Percentiles rank a stretch among this genome's conserved stretches.
Evolutionary conservation across 2,888 invertebrate genomes (phyloP).

Genomic region (Epirrhoe tristata): DNA sequence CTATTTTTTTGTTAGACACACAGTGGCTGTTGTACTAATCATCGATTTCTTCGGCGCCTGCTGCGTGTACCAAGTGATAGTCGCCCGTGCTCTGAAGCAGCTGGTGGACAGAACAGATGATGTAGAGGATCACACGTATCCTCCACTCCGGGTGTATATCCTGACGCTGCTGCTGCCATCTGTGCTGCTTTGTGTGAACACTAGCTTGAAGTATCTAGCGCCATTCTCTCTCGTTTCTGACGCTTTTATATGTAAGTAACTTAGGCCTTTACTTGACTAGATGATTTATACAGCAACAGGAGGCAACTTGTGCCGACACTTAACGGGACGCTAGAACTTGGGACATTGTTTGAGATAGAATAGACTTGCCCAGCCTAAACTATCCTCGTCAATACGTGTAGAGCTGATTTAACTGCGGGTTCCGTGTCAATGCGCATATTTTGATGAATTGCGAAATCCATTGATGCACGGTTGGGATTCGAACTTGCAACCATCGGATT

Average conservation of each 20-base stretch:
- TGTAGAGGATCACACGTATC: slow-evolving; percentile 39
- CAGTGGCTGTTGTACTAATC: slow-evolving; percentile 69
- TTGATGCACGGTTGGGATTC: too few species aligned
- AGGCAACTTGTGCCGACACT: too few species aligned
- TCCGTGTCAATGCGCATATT: too few species aligned
- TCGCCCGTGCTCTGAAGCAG: slow-evolving; percentile 70
- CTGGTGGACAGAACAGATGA: slow-evolving; percentile 49
- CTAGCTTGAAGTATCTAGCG: slow-evolving; percentile 58
- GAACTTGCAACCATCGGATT: too few species aligned
- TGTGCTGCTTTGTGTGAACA: slow-evolving; percentile 60
- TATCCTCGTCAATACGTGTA: too few species aligned
- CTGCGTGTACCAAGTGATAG: slow-evolving; percentile 77
- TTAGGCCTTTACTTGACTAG: too few species aligned
- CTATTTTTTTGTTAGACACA: slow-evolving; percentile 41
- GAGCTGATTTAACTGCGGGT: too few species aligned
- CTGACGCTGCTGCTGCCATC: slow-evolving; percentile 54
- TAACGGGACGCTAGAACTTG: too few species aligned
- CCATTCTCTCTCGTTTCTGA: slow-evolving; percentile 64
- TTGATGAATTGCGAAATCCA: too few species aligned
- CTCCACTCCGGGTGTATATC: slow-evolving; percentile 49
- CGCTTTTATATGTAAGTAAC: slow-evolving; percentile 54
- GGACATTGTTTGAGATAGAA: too few species aligned
- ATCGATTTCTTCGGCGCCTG: slow-evolving; percentile 76
- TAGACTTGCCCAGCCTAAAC: too few species aligned
- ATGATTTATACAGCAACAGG: too few species aligned